These are phyloP conservation scores for Sinocyclocheilus anophthalmus DNA, from an alignment of 2,113 vertebrate species.

Conservation along the genomic window DNA sequence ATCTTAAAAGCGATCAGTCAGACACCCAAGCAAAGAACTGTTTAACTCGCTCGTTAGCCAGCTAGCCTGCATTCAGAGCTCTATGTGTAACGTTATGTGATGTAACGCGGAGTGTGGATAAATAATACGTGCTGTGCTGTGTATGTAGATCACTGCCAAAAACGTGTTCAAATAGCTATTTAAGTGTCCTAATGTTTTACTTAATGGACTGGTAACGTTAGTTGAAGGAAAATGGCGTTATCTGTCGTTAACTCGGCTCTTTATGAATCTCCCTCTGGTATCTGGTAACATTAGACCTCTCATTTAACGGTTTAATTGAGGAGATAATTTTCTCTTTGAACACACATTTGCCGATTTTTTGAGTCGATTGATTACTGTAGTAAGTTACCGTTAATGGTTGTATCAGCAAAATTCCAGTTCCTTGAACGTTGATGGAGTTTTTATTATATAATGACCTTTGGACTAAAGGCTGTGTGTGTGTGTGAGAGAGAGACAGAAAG, in stretches of 20 bases:
- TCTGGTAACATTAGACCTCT: background rate
- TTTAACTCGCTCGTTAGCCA: background rate
- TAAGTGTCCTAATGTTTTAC: background rate
- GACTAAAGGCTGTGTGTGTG: background rate
- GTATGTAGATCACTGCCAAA: background rate
- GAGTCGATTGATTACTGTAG: background rate
- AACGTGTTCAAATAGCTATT: background rate
- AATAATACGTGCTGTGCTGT: background rate
- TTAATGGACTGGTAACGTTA: background rate
- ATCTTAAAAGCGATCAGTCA: background rate
- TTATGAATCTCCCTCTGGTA: background rate
- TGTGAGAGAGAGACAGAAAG: background rate
- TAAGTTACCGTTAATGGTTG: too few species aligned
- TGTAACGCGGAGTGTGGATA: background rate
- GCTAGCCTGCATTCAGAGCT: background rate
- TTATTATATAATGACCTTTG: conserved; percentile 42
- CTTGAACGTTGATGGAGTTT: background rate
- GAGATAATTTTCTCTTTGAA: too few species aligned
- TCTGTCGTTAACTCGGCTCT: background rate
- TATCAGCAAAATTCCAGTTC: background rate
- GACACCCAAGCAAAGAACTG: background rate
- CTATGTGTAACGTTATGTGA: background rate
- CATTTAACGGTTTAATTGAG: background rate
- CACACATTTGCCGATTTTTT: background rate
- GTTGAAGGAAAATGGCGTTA: conserved; percentile 17